A percentile compares a stretch with the other conserved stretches of the same genome.
Evolutionary conservation across 2,797 vertebrate species (phyloP).

Genomic region (Chrosomus eos): DNA sequence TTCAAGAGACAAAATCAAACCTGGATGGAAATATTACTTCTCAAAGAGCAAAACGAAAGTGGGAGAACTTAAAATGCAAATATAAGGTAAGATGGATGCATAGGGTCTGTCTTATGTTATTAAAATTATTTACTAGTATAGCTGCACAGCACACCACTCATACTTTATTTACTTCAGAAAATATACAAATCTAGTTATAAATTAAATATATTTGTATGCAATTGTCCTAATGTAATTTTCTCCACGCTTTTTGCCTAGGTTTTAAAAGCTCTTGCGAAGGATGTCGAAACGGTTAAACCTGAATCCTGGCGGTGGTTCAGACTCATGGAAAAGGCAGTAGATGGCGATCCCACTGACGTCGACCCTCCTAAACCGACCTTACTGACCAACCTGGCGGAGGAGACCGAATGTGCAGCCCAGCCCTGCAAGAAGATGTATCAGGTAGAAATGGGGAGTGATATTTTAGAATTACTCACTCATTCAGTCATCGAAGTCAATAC

Average conservation of each 20-base stretch:
- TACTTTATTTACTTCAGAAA: background rate
- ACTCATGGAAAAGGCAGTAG: constrained; percentile 79
- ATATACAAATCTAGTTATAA: background rate
- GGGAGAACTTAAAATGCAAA: constrained; percentile 47
- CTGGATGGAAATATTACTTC: constrained; percentile 34
- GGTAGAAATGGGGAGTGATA: constrained; percentile 66
- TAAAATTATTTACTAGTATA: background rate
- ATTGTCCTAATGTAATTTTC: background rate
- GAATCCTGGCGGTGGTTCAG: constrained; percentile 78
- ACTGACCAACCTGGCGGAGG: constrained; percentile 38
- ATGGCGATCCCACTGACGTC: constrained; percentile 59
- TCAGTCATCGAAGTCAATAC: constrained; percentile 43
- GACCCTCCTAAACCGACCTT: constrained; percentile 39
- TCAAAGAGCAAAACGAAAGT: constrained; percentile 39
- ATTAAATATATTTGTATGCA: background rate
- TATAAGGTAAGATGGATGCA: constrained; percentile 26
- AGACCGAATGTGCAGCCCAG: constrained; percentile 47
- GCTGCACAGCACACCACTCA: background rate
- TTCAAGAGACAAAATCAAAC: constrained; percentile 4
- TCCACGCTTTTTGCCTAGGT: background rate
- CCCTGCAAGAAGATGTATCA: constrained; percentile 60
- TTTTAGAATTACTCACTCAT: constrained; percentile 74
- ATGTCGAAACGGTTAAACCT: constrained; percentile 39
- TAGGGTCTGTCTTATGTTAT: background rate
- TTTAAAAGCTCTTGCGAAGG: constrained; percentile 36